Evolutionary conservation across 2,888 invertebrate genomes (phyloP).

Genomic region (Dromius quadrimaculatus): DNA sequence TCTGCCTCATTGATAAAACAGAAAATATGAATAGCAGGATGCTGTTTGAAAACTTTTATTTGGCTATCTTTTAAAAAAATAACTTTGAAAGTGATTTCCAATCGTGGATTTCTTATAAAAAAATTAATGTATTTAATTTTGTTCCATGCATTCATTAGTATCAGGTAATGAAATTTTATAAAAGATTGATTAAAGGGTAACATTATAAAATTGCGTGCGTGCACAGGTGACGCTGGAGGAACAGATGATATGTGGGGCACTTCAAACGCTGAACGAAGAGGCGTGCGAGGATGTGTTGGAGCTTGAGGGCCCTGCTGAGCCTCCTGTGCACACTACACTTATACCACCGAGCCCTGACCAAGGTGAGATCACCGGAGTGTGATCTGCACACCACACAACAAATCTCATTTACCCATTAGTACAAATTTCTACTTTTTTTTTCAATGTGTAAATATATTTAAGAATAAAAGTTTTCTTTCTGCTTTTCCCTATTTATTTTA

Average conservation of each 20-base stretch:
- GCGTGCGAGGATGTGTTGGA: constrained; percentile 92
- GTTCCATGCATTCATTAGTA: constrained; percentile 66
- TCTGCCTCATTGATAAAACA: too few species aligned
- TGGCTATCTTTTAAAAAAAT: too few species aligned
- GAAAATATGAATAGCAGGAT: too few species aligned
- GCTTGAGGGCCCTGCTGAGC: constrained; percentile 64
- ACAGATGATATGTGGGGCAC: constrained; percentile 94
- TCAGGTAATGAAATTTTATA: constrained; percentile 65
- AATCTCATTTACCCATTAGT: too few species aligned
- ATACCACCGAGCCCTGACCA: constrained; percentile 64
- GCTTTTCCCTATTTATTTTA: too few species aligned
- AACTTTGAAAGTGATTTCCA: too few species aligned
- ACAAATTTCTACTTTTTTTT: too few species aligned
- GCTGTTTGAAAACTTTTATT: too few species aligned
- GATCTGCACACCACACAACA: not conserved
- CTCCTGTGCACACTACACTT: constrained; percentile 61
- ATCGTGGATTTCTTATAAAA: too few species aligned
- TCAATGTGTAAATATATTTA: too few species aligned
- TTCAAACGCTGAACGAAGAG: constrained; percentile 93
- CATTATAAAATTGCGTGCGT: not conserved
- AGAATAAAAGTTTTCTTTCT: too few species aligned
- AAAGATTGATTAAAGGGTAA: not conserved
- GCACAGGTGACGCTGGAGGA: constrained; percentile 91
- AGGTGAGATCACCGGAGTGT: constrained; percentile 8
- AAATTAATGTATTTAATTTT: constrained; percentile 57